Evolutionary conservation across 2,888 invertebrate species (phyloP).

Genomic region (Allygus modestus): DNA sequence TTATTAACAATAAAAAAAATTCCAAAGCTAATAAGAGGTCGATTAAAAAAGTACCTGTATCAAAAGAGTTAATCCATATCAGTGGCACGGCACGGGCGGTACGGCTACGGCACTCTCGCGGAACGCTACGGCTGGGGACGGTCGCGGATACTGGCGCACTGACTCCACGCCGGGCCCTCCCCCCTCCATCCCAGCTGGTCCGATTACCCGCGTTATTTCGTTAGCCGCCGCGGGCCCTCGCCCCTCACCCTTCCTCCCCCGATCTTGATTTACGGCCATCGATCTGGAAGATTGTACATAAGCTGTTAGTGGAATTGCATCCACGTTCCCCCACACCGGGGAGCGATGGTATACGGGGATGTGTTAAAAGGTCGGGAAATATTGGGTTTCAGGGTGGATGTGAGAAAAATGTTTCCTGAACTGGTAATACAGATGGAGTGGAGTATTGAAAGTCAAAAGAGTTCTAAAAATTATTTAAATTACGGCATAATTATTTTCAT

Average conservation of each 20-base stretch:
- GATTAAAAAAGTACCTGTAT: conserved; percentile 1
- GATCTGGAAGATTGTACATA: conserved; percentile 34
- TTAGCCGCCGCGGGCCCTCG: background rate
- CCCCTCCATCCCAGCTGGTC: background rate
- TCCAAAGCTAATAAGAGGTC: too few relatives aligned
- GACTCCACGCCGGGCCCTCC: background rate
- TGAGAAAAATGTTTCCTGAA: too few relatives aligned
- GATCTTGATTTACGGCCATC: conserved; percentile 9
- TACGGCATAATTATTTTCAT: too few relatives aligned
- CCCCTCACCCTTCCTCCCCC: background rate
- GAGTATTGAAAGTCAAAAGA: too few relatives aligned
- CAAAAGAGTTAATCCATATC: conserved; percentile 32
- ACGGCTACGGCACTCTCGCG: background rate
- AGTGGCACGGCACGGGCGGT: background rate
- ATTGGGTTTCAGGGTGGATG: too few relatives aligned
- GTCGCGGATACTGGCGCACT: background rate
- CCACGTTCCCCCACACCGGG: background rate
- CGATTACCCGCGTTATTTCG: conserved; percentile 1
- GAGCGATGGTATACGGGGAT: background rate
- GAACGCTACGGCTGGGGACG: too few relatives aligned
- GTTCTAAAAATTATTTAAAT: too few relatives aligned
- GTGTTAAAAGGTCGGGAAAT: too few relatives aligned
- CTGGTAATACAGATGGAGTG: too few relatives aligned
- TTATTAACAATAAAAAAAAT: too few relatives aligned
- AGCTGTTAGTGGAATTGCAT: conserved; percentile 37